Conservation (phyloP, 2,888 invertebrate species). For the Chymomyza procnemis region DNA sequence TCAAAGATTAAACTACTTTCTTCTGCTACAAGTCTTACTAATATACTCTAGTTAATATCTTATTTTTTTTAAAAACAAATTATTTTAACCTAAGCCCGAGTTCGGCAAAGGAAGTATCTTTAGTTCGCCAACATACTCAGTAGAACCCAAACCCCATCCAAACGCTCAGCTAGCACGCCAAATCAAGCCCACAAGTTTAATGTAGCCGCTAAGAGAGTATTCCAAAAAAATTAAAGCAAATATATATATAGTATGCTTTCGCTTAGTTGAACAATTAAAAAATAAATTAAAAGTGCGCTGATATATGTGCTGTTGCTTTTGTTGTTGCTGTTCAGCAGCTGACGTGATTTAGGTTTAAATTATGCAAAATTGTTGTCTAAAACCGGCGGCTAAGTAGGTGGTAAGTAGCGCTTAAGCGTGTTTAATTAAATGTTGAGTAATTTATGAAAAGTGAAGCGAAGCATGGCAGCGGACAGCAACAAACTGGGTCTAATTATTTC, state of each 20-base stretch:
- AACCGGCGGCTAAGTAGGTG: constrained; percentile 71
- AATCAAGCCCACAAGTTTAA: neutral
- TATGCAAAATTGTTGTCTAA: constrained; percentile 72
- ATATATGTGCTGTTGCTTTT: constrained; percentile 10
- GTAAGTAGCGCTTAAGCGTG: constrained; percentile 74
- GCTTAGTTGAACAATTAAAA: constrained; percentile 36
- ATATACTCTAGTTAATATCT: too few species aligned
- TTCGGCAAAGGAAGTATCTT: too few species aligned
- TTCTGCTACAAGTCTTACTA: too few species aligned
- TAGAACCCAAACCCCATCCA: too few species aligned
- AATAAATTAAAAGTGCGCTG: constrained; percentile 29
- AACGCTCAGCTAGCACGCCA: too few species aligned
- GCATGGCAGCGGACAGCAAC: neutral
- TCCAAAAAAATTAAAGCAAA: constrained; percentile 1
- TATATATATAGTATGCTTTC: constrained; percentile 4
- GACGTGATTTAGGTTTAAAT: constrained; percentile 66
- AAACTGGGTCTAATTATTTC: constrained; percentile 60
- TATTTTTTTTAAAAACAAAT: too few species aligned
- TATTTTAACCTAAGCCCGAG: too few species aligned
- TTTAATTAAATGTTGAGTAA: constrained; percentile 74
- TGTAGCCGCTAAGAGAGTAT: neutral
- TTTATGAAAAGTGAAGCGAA: constrained; percentile 59
- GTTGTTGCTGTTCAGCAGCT: constrained; percentile 18
- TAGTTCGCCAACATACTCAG: too few species aligned
- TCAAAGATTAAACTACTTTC: too few species aligned